phyloP scores from a whole-genome alignment of 1,140 invertebrate species.

The Dreissena polymorpha region DNA sequence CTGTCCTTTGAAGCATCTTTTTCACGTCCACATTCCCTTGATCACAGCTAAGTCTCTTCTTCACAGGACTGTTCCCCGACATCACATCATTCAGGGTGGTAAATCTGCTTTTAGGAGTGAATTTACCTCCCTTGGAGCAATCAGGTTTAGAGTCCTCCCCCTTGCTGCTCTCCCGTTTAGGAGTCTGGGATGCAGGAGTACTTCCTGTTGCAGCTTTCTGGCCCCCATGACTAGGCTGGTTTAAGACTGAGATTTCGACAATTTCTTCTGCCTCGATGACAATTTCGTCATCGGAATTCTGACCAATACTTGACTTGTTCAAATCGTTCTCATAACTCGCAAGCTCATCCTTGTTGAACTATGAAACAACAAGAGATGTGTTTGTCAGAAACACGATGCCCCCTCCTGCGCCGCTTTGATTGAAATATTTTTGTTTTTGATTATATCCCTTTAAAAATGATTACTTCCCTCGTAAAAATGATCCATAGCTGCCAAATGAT shows the following conservation, averaged over 20 bases:
- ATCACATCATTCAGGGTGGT: conserved; percentile 64
- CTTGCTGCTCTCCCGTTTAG: neutral
- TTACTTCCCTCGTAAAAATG: no score
- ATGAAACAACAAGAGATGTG: neutral
- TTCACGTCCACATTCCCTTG: conserved; percentile 29
- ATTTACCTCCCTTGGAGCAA: neutral
- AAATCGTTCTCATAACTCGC: conserved; percentile 25
- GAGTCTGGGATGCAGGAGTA: neutral
- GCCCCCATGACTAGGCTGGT: neutral
- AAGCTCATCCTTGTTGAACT: conserved; percentile 53
- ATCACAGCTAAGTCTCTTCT: conserved; percentile 56
- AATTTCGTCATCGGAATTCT: conserved; percentile 61
- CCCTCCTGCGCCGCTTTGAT: no score
- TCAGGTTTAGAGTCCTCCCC: neutral
- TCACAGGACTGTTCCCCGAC: conserved; percentile 57
- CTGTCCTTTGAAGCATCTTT: conserved; percentile 72
- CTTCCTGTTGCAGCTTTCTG: neutral
- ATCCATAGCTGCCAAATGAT: no score
- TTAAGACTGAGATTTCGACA: conserved; percentile 28
- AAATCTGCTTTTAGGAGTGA: conserved; percentile 38
- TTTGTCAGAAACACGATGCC: no score
- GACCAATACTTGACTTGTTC: conserved; percentile 9
- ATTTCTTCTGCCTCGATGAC: conserved; percentile 62
- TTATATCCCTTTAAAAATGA: no score
- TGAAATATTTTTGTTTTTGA: no score